A percentile compares a stretch with the other conserved stretches of the same genome.
These are phyloP conservation scores for Odontomachus brunneus DNA, from an alignment of 1,140 invertebrate genomes.

Conservation along the genomic window DNA sequence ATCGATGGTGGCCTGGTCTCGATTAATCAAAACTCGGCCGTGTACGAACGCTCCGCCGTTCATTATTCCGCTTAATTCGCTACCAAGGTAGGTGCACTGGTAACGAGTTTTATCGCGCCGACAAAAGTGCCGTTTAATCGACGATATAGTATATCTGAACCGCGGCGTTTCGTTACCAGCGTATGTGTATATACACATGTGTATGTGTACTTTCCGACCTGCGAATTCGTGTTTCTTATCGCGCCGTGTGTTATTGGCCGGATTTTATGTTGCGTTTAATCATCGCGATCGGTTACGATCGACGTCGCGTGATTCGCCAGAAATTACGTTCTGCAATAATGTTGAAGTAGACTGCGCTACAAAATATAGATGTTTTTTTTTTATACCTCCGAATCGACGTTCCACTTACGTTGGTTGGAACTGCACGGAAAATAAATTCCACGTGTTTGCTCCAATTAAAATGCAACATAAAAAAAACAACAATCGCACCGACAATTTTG, in stretches of 20 bases:
- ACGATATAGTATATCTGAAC: slow-evolving; percentile 43
- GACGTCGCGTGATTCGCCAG: background rate
- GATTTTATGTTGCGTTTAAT: slow-evolving; percentile 55
- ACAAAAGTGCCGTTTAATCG: slow-evolving; percentile 64
- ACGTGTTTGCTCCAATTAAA: no score
- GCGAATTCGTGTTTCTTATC: slow-evolving; percentile 49
- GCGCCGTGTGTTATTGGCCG: slow-evolving; percentile 17
- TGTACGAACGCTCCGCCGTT: slow-evolving; percentile 55
- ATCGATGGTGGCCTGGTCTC: slow-evolving; percentile 64
- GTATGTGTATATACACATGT: background rate
- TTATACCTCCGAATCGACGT: no score
- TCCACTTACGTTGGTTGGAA: no score
- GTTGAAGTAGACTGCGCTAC: background rate
- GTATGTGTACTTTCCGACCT: slow-evolving; percentile 6
- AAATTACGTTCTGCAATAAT: no score
- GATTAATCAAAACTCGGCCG: slow-evolving; percentile 73
- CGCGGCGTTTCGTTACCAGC: slow-evolving; percentile 31
- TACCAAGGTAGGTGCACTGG: slow-evolving; percentile 44
- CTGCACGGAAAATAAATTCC: no score
- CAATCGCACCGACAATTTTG: no score
- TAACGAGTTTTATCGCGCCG: slow-evolving; percentile 62
- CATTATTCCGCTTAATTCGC: slow-evolving; percentile 68
- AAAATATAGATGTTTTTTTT: no score
- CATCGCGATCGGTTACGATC: slow-evolving; percentile 7
- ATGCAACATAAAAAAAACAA: no score